These are phyloP conservation scores for Aromia moschata DNA, from an alignment of 2,888 invertebrate genomes.

Conservation along the genomic window DNA sequence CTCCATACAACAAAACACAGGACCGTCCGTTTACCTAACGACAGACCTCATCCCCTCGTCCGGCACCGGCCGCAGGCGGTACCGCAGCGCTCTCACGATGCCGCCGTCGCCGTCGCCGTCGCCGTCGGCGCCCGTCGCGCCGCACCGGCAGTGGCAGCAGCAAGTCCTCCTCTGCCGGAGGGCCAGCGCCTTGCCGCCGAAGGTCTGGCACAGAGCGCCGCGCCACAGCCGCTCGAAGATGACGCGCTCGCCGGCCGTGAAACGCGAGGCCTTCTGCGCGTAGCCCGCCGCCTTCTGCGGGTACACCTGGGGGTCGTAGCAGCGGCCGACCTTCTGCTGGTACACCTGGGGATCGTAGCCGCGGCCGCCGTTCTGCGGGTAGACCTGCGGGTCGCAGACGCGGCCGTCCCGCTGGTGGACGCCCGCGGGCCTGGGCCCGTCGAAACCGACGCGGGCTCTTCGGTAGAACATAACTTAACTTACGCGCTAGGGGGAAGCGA, in stretches of 20 bases:
- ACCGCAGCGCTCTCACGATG: conserved; percentile 43
- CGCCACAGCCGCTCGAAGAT: conserved; percentile 80
- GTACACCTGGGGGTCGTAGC: conserved; percentile 1
- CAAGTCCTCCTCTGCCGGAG: conserved; percentile 53
- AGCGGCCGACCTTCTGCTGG: conserved; percentile 18
- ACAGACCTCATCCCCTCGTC: conserved; percentile 72
- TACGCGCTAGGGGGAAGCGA: conserved; percentile 17
- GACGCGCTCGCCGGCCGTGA: conserved; percentile 69
- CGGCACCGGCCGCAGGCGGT: conserved; percentile 55
- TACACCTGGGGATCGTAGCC: conserved; percentile 23
- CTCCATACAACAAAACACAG: no score
- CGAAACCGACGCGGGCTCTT: conserved; percentile 34
- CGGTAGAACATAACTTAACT: conserved; percentile 28
- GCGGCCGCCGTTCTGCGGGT: not conserved
- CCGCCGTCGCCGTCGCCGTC: conserved; percentile 50
- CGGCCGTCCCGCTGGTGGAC: no score
- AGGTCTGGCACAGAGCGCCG: conserved; percentile 64
- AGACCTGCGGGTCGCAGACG: not conserved
- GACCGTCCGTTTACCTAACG: conserved; percentile 75
- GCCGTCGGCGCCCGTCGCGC: conserved; percentile 62
- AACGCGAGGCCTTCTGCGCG: conserved; percentile 53
- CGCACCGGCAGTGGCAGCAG: conserved; percentile 65
- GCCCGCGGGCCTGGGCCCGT: conserved; percentile 13
- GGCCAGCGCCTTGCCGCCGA: conserved; percentile 48
- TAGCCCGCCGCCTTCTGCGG: conserved; percentile 9